Base-by-base conservation (phyloP, 2,113 vertebrate species). In the Empidonax traillii region DNA sequence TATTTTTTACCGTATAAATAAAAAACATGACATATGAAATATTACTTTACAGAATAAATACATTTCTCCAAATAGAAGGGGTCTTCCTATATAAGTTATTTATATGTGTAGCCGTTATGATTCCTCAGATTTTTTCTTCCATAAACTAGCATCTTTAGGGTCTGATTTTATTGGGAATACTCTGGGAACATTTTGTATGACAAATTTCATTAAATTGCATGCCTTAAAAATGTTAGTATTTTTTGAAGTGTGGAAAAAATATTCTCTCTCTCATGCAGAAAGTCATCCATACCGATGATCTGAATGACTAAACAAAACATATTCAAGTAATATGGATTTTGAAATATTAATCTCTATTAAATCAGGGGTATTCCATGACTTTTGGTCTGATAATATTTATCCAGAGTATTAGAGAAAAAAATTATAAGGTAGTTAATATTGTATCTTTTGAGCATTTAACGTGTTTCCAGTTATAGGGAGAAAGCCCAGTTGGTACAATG, bases 41-140 rank as follows among this genome's bases (percentile, higher is more conserved):
- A 25, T 5, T 75, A 14, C 22, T 83, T 44, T 30, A 15, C 8
- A 33, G 18, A 46, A 33, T 30, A 49, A 76, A 56, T 25, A 5
- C 2, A 2, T 13, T 62, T 5, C 14, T 65, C 22, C 30, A 13
- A 49, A 37, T 19, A 25, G n/a, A 49, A 24, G 7, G 1, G 2
- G 9, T 22, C 7, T 10, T 22, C 44, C 43, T 41, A 65, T 41
- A 8, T 9, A n/a, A 31, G 59, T 39, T 62, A 39, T 2, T 43
- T 46, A 15, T 7, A 8, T 33, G 8, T 19, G 49, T 44, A 63
- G 8, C 5, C 16, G 43, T 56, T 35, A 21, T 12, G 27, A 30
- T 31, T 8, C 21, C 3, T n/a, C 24, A 69, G 37, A 41, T 12
- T 24, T 85, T 89, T 84, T 73, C 17, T 86, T 72, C 49, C 44